Percentiles rank a stretch among this genome's conserved stretches.
Evolutionary conservation across 1,140 invertebrate species (phyloP).

Genomic region (Drosophila sulfurigaster): DNA sequence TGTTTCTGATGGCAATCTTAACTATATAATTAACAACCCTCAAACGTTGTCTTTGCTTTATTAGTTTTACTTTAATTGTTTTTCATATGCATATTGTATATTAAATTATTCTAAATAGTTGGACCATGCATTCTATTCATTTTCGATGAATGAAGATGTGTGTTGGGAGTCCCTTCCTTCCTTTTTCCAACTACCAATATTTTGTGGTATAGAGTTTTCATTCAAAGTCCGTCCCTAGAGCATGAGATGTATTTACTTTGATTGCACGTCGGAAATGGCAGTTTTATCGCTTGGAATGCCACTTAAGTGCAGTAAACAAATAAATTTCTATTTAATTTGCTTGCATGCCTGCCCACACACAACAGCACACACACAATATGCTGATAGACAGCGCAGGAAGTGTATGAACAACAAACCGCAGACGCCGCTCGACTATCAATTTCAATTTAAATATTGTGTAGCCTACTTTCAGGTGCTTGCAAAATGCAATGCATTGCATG

Average conservation of each 20-base stretch:
- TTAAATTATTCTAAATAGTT: too few species aligned
- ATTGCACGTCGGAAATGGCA: conserved; percentile 12
- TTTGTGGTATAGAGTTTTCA: background rate
- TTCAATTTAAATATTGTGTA: conserved; percentile 79
- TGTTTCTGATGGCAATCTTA: conserved; percentile 5
- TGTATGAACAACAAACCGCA: conserved; percentile 58
- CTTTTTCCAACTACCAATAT: too few species aligned
- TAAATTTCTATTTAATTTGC: conserved; percentile 67
- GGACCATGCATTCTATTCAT: too few species aligned
- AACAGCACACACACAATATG: conserved; percentile 38
- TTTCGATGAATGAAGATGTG: too few species aligned
- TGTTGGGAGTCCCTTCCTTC: too few species aligned
- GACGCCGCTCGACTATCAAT: conserved; percentile 66
- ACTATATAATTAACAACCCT: conserved; percentile 1
- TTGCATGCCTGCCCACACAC: conserved; percentile 24
- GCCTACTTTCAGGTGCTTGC: conserved; percentile 51
- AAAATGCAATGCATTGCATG: conserved; percentile 34
- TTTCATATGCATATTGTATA: too few species aligned
- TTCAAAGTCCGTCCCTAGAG: background rate
- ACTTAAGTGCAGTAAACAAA: conserved; percentile 44
- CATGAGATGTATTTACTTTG: background rate
- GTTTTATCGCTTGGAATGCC: conserved; percentile 23
- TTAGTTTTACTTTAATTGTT: too few species aligned
- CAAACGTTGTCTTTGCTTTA: background rate
- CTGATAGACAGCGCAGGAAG: conserved; percentile 36